Evolutionary conservation across 92 coral and sea anemone genomes (phyloP).

Genomic region (Galaxea fascicularis): DNA sequence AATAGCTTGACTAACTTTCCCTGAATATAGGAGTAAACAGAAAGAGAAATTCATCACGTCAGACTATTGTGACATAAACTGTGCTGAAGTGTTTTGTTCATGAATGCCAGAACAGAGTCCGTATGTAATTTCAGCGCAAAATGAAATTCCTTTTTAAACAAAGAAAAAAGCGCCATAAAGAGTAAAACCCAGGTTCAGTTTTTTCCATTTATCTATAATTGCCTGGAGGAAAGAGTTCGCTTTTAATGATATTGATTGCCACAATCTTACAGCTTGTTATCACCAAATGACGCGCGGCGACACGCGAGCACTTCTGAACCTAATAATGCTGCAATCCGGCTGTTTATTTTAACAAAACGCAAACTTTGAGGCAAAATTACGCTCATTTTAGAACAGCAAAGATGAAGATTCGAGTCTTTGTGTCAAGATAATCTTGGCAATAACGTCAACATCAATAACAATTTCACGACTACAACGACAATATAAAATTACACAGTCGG

Average conservation of each 20-base stretch:
- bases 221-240: not conserved
- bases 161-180: not conserved
- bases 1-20: slow-evolving; percentile 95
- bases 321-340: not conserved
- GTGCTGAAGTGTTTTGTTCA: not conserved
- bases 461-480: not conserved
- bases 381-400: not conserved
- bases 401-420: not conserved
- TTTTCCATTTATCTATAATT: not conserved
- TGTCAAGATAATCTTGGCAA: slow-evolving; percentile 11
- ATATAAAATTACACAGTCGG: not conserved
- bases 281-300: slow-evolving; percentile 5
- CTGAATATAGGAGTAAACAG: slow-evolving; percentile 46
- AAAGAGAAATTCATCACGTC: not conserved
- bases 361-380: not conserved
- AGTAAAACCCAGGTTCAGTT: not conserved
- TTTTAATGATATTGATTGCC: slow-evolving; percentile 1
- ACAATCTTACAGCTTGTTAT: not conserved
- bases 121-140: not conserved
- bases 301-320: slow-evolving; percentile 17
- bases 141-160: not conserved
- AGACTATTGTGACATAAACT: not conserved
- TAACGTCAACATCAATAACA: slow-evolving; percentile 42
- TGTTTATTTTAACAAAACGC: not conserved
- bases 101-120: not conserved